Conservation (phyloP, 2,113 vertebrate species). For the Vulpes ferrilata region DNA sequence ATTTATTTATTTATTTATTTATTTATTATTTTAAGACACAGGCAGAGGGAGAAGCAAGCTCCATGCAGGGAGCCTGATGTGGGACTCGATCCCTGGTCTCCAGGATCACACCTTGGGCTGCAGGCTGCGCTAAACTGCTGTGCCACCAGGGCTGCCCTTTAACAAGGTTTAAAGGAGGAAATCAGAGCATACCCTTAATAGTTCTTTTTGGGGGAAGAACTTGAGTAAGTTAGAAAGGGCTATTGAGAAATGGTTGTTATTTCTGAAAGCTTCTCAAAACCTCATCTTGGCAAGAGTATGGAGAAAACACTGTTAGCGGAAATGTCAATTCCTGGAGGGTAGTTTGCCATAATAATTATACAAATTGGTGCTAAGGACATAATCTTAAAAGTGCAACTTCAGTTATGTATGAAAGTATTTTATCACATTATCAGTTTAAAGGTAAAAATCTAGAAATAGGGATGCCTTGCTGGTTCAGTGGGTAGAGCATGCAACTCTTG, state of each 20-base stretch:
- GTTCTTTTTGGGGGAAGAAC: constrained; percentile 43
- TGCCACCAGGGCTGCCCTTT: neutral
- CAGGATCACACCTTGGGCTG: no score
- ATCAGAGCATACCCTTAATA: constrained; percentile 19
- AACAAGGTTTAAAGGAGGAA: neutral
- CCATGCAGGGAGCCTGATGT: no score
- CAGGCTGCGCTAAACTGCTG: no score
- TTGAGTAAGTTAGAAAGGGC: constrained; percentile 43
- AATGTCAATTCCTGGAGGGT: neutral
- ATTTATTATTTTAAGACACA: no score
- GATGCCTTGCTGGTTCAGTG: neutral
- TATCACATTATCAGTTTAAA: constrained; percentile 27
- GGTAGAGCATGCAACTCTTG: neutral
- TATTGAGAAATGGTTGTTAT: constrained; percentile 24
- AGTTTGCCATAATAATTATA: constrained; percentile 35
- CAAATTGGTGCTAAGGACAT: neutral
- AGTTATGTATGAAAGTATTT: neutral
- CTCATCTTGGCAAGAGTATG: neutral
- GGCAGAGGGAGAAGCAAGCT: no score
- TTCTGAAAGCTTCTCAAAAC: constrained; percentile 48
- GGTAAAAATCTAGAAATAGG: neutral
- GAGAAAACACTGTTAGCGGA: constrained; percentile 20
- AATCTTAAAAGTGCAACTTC: neutral
- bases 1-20: no score
- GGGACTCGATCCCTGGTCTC: no score